Evolutionary conservation across 2,888 invertebrate species (phyloP), one percentile per base, ranked within the genome.

Genomic region (Hipparchia sbordonii): DNA sequence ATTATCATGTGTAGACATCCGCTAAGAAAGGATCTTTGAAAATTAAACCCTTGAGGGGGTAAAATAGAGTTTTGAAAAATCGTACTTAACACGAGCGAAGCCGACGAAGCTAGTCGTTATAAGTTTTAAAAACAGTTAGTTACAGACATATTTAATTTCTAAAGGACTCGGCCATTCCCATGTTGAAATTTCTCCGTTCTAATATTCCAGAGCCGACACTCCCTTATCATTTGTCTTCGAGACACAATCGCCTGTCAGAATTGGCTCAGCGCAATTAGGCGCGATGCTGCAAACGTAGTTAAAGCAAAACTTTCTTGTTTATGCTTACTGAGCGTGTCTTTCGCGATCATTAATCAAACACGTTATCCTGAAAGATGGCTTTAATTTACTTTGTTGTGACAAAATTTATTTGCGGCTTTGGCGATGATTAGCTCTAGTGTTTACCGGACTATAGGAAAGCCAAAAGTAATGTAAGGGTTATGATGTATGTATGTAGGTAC

Each of bases 301-400:
- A 39, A 60, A 83, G 82, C 81, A 82, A 85, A 87, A 89, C 82
- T 89, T 89, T 84, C 82, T 86, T 89, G 88, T 88, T 87, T 86
- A 86, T 85, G 82, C 76, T 75, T 74, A 84, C 83, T 82, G 78
- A 75, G 80, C 79, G 76, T 86, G 86, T 86, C 86, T 85, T 86
- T 84, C 71, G 69, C 74, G 76, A 82, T 83, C 79, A 89, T 91
- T 88, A 89, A 90, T 91, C 89, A 88, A 76, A 74, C 77, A 82
- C 81, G 86, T 87, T 68, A 68, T 60, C 13, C 46, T 23, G 23
- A 67, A 59, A 52, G 54, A 60, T 62, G 54, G 9, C 12, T 56
- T 62, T 62, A 59, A 61, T 67, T 51, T 23, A 51, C 12, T 60
- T 13, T 6, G 10, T 13, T 54, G 66, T 48, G 48, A 59, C 59